These are phyloP conservation scores for Acrobasis repandana DNA, from an alignment of 2,888 invertebrate genomes.

Conservation along the genomic window DNA sequence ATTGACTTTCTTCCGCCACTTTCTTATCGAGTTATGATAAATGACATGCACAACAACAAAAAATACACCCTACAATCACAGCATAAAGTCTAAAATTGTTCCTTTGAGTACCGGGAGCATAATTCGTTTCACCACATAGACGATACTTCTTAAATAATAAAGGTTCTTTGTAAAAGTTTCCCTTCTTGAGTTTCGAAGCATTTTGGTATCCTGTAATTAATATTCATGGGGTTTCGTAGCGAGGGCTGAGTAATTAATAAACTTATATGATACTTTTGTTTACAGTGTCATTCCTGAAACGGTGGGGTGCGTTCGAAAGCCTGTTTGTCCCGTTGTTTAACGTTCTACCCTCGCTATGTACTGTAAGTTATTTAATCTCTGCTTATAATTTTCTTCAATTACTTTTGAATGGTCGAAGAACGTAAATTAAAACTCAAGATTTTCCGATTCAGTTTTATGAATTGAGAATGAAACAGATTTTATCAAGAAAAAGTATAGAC, in stretches of 20 bases:
- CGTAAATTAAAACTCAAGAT: neutral
- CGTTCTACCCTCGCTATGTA: conserved; percentile 28
- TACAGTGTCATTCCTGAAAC: conserved; percentile 78
- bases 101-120: conserved; percentile 49
- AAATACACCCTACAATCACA: conserved; percentile 43
- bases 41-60: conserved; percentile 46
- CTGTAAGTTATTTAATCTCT: conserved; percentile 21
- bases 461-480: neutral
- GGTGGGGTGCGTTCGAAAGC: conserved; percentile 51
- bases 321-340: conserved; percentile 32
- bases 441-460: neutral
- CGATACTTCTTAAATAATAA: conserved; percentile 82
- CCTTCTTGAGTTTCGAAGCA: conserved; percentile 82
- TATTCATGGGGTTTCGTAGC: conserved; percentile 80
- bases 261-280: conserved; percentile 84
- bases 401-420: neutral
- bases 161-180: conserved; percentile 83
- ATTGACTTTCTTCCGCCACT: conserved; percentile 82
- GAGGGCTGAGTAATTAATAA: conserved; percentile 82
- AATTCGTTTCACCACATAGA: conserved; percentile 75
- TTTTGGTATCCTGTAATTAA: conserved; percentile 82
- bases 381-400: conserved; percentile 20
- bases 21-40: conserved; percentile 80
- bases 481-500: neutral
- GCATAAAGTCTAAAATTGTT: conserved; percentile 46